phyloP scores from a whole-genome alignment of 2,888 invertebrate species.

The Desoria tigrina region DNA sequence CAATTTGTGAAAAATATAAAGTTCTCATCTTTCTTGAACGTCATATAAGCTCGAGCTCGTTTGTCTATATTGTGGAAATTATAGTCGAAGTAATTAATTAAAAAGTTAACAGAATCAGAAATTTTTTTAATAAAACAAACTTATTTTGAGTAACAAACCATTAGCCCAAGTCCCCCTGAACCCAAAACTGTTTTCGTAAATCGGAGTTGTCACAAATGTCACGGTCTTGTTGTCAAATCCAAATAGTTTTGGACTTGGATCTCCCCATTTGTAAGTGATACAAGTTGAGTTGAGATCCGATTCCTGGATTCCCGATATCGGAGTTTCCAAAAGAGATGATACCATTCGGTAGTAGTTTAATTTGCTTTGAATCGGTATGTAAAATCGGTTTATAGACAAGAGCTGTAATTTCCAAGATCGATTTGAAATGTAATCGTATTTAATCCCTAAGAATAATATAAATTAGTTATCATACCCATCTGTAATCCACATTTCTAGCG shows the following conservation, averaged over 20 bases:
- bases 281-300: neutral
- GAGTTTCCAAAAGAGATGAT: neutral
- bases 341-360: neutral
- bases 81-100: neutral
- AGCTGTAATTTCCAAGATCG: neutral
- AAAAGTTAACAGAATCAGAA: neutral
- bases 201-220: neutral
- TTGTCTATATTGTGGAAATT: neutral
- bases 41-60: slow-evolving; percentile 5
- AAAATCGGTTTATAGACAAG: neutral
- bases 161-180: neutral
- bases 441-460: no score
- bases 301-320: neutral
- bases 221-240: slow-evolving; percentile 2
- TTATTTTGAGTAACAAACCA: neutral
- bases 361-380: slow-evolving; percentile 13
- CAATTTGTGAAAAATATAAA: slow-evolving; percentile 18
- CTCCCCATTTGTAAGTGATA: neutral
- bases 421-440: neutral
- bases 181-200: slow-evolving; percentile 11
- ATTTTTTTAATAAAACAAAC: neutral
- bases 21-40: neutral
- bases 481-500: slow-evolving; percentile 10
- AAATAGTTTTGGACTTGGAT: neutral
- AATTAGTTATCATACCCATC: neutral